phyloP scores from a whole-genome alignment of 2,888 invertebrate genomes.

The Ophioninae sp. region DNA sequence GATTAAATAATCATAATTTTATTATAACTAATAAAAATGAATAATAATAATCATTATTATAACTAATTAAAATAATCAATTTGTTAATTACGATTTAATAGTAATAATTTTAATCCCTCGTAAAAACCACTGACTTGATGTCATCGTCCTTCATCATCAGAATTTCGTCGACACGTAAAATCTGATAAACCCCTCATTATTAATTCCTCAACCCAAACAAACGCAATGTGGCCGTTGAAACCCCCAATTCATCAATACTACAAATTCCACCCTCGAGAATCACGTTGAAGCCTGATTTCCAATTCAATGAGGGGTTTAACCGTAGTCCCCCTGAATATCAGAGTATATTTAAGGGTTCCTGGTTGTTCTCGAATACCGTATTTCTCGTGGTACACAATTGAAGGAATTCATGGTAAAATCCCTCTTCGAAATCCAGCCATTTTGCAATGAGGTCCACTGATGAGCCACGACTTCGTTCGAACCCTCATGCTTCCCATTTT shows the following conservation, averaged over 20 bases:
- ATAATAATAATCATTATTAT: no score
- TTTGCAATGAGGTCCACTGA: conserved; percentile 11
- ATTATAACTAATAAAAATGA: no score
- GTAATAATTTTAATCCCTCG: no score
- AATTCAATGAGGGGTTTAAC: conserved; percentile 6
- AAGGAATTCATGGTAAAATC: conserved; percentile 20
- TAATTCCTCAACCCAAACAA: background rate
- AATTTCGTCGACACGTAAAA: no score
- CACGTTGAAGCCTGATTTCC: conserved; percentile 11
- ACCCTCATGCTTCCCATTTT: background rate
- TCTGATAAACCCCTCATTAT: background rate
- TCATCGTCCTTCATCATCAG: no score
- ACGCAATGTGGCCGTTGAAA: conserved; percentile 13
- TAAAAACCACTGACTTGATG: no score
- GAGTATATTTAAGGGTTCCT: background rate
- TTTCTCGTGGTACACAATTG: conserved; percentile 24
- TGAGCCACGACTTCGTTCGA: background rate
- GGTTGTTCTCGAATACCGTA: conserved; percentile 2
- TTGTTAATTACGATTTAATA: no score
- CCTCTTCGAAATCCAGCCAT: conserved; percentile 7
- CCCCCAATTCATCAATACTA: background rate
- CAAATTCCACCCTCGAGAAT: conserved; percentile 3
- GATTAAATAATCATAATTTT: no score
- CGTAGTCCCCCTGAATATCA: background rate
- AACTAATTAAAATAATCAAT: no score